Evolutionary conservation across 2,797 vertebrate genomes (phyloP), one percentile per base, ranked within the genome.

Genomic region (Pangasius macronema): DNA sequence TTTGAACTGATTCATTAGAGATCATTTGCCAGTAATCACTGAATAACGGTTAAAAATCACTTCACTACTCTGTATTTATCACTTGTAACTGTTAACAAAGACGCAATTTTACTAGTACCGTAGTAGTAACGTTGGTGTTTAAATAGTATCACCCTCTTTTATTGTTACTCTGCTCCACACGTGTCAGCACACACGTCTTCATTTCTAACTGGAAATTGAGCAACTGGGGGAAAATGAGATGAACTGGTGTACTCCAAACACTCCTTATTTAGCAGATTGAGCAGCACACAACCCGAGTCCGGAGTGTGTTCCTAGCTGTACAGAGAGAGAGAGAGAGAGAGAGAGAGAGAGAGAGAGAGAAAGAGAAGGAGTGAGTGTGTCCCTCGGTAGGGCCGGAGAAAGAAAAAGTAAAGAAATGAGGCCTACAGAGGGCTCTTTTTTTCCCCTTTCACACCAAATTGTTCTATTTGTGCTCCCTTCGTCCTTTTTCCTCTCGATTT

Each of bases 401-500:
- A 76, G 36, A 77, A 89, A 84, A 86, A 76, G 33, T 70, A 24
- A 75, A 88, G 83, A 90, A 89, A 83, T 76, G 76, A 88, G 86
- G 51, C 79, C 86, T 84, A 86, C 53, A 51, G 87, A 68, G 83
- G 68, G 51, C 61, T 53, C 59, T 85, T 76, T 87, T 88, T 88
- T 89, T 67, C 5, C 1, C 82, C 80, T 88, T 88, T 88, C 61
- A 57, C 73, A 67, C 55, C 61, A 61, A 86, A 77, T 83, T 86
- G 73, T 55, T 86, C 85, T 87, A 68, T 91, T 89, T 88, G 87
- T 85, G 87, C 67, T 90, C 77, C 87, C 85, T 88, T 87, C 82
- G 86, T 87, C 83, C 51, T 57, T 83, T 89, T 89, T 90, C 87
- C 88, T 87, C 88, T 88, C 87, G 86, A 89, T 90, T 91, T 91